Evolutionary conservation across 2,797 vertebrate genomes (phyloP).

Genomic region (Danio choprae): DNA sequence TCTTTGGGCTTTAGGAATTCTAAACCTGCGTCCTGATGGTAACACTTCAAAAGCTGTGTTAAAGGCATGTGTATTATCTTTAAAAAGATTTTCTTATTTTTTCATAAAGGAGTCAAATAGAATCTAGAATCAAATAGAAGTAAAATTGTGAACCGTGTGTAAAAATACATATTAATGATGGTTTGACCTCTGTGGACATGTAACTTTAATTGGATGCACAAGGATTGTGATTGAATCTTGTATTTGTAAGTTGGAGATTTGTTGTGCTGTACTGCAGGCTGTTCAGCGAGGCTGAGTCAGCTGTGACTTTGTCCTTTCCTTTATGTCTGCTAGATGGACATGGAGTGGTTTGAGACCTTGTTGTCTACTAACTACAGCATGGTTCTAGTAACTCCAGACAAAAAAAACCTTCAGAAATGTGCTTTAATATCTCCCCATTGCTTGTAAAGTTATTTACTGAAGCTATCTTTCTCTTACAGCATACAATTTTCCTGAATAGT

Average conservation of each 20-base stretch:
- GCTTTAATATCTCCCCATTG: not conserved
- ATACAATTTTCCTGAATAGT: not conserved
- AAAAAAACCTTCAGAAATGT: not conserved
- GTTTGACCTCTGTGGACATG: too few relatives aligned
- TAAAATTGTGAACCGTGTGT: too few relatives aligned
- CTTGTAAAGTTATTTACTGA: not conserved
- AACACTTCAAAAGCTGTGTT: too few relatives aligned
- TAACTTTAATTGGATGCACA: too few relatives aligned
- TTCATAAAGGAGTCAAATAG: too few relatives aligned
- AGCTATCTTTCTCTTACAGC: not conserved
- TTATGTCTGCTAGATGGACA: constrained; percentile 35
- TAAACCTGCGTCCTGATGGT: too few relatives aligned
- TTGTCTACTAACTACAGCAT: not conserved
- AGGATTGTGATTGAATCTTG: too few relatives aligned
- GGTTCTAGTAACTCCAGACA: constrained; percentile 45
- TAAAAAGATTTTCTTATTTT: too few relatives aligned
- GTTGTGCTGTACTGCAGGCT: not conserved
- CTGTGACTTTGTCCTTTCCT: constrained; percentile 38
- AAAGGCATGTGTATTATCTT: too few relatives aligned
- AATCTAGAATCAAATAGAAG: too few relatives aligned
- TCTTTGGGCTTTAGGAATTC: too few relatives aligned
- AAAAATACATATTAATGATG: too few relatives aligned
- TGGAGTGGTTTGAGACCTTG: constrained; percentile 31
- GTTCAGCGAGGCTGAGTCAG: constrained; percentile 37
- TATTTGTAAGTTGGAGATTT: not conserved